A percentile compares a stretch with the other conserved stretches of the same genome.
These are phyloP conservation scores for Neoascia interrupta DNA, from an alignment of 2,888 invertebrate genomes.

Conservation along the genomic window DNA sequence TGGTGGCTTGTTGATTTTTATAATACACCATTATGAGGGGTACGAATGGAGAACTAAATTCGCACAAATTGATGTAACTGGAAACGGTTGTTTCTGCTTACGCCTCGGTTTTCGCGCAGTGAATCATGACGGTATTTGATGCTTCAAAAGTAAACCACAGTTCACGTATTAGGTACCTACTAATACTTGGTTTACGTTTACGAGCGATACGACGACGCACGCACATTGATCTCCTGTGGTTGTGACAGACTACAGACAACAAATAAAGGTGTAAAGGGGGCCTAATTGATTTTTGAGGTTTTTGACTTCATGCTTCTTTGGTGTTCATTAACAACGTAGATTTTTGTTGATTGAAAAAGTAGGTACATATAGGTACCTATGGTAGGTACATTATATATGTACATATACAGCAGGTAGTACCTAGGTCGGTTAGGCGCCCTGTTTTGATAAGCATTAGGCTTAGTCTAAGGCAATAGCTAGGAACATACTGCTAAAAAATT, in stretches of 20 bases:
- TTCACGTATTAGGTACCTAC: slow-evolving; percentile 31
- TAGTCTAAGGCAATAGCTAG: too few species aligned
- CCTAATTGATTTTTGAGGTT: slow-evolving; percentile 66
- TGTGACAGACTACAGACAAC: slow-evolving; percentile 3
- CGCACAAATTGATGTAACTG: slow-evolving; percentile 46
- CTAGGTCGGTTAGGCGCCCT: too few species aligned
- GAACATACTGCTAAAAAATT: too few species aligned
- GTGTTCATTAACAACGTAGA: too few species aligned
- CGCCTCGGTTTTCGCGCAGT: not conserved
- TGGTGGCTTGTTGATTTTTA: slow-evolving; percentile 34
- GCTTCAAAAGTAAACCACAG: slow-evolving; percentile 54
- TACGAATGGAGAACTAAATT: not conserved
- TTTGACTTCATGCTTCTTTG: slow-evolving; percentile 44
- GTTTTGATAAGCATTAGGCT: too few species aligned
- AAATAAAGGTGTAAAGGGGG: not conserved
- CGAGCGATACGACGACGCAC: too few species aligned
- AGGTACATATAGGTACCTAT: too few species aligned
- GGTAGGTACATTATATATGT: too few species aligned
- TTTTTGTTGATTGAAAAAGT: too few species aligned
- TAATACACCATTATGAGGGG: too few species aligned
- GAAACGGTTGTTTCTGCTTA: slow-evolving; percentile 4
- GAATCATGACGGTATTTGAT: slow-evolving; percentile 43
- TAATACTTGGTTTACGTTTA: too few species aligned
- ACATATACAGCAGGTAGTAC: too few species aligned
- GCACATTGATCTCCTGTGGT: slow-evolving; percentile 44